These are phyloP conservation scores for Luidia sarsii DNA, from an alignment of 53 echinoderm and acorn worm species.

Conservation along the genomic window DNA sequence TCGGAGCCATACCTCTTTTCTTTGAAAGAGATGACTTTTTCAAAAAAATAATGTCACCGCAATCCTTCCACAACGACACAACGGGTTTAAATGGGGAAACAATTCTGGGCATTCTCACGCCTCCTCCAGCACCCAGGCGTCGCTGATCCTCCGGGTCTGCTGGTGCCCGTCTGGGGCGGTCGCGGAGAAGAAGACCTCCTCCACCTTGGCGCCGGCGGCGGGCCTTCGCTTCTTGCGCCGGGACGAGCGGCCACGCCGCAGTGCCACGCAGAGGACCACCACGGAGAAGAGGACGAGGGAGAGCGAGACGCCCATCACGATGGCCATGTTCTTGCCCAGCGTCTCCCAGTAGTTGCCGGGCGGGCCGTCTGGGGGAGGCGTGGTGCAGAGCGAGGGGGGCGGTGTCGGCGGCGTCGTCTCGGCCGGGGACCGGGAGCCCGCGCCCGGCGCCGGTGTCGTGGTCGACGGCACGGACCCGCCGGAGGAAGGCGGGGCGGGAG, in stretches of 20 bases:
- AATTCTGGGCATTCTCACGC: slow-evolving; percentile 6
- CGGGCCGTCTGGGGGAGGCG: neutral
- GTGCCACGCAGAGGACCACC: neutral
- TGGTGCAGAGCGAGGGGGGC: neutral
- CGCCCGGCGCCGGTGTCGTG: too few species aligned
- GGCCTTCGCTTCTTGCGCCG: neutral
- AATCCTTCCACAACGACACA: too few species aligned
- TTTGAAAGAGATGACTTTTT: too few species aligned
- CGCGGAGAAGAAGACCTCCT: too few species aligned
- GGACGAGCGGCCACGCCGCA: neutral
- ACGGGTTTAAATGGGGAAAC: too few species aligned
- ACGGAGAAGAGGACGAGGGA: neutral
- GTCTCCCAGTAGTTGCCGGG: neutral
- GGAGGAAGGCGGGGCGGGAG: too few species aligned
- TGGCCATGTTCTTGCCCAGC: neutral
- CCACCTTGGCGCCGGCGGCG: too few species aligned
- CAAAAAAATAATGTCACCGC: too few species aligned
- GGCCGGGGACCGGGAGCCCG: neutral
- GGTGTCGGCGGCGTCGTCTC: slow-evolving; percentile 12
- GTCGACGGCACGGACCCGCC: too few species aligned
- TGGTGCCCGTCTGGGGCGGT: too few species aligned
- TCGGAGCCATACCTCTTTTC: too few species aligned
- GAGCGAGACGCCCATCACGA: slow-evolving; percentile 10
- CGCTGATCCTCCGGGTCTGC: slow-evolving; percentile 35
- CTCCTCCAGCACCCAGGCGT: slow-evolving; percentile 68